phyloP scores from a whole-genome alignment of 2,888 invertebrate genomes.

The Archaeoteleia sp. region DNA sequence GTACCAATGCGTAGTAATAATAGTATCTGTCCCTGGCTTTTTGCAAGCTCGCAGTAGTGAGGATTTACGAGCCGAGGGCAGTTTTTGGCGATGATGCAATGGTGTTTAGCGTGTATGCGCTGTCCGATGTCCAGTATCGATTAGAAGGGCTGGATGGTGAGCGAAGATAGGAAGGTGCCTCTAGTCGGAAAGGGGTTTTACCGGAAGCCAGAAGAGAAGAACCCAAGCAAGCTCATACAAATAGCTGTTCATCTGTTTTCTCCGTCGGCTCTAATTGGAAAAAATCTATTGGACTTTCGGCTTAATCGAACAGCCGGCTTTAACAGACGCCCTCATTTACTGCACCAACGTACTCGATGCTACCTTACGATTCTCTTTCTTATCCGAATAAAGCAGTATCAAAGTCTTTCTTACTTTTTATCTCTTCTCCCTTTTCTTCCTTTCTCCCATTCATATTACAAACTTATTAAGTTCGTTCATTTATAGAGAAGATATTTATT shows the following conservation, averaged over 20 bases:
- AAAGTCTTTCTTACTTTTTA: background rate
- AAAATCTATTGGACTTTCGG: slow-evolving; percentile 30
- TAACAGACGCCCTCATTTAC: slow-evolving; percentile 16
- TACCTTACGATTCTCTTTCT: slow-evolving; percentile 12
- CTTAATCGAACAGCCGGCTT: slow-evolving; percentile 16
- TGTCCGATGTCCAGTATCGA: slow-evolving; percentile 31
- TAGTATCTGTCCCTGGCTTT: too few species aligned
- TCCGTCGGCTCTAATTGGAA: slow-evolving; percentile 18
- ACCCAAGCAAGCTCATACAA: slow-evolving; percentile 14
- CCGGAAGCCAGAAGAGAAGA: background rate
- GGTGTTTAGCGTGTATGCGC: slow-evolving; percentile 15
- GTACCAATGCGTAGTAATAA: too few species aligned
- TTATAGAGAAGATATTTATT: too few species aligned
- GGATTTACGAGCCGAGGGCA: too few species aligned
- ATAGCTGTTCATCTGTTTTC: slow-evolving; percentile 27
- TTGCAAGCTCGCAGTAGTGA: too few species aligned
- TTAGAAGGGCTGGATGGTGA: slow-evolving; percentile 2
- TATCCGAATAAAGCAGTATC: slow-evolving; percentile 20
- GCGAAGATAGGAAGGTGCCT: slow-evolving; percentile 2
- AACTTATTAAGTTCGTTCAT: too few species aligned
- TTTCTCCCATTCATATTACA: too few species aligned
- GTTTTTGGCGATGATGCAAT: too few species aligned
- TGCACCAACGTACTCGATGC: background rate
- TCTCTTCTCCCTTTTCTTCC: background rate
- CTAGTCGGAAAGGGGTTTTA: slow-evolving; percentile 9